phyloP scores from a whole-genome alignment of 2,113 vertebrate genomes.

The Elephantulus edwardii region DNA sequence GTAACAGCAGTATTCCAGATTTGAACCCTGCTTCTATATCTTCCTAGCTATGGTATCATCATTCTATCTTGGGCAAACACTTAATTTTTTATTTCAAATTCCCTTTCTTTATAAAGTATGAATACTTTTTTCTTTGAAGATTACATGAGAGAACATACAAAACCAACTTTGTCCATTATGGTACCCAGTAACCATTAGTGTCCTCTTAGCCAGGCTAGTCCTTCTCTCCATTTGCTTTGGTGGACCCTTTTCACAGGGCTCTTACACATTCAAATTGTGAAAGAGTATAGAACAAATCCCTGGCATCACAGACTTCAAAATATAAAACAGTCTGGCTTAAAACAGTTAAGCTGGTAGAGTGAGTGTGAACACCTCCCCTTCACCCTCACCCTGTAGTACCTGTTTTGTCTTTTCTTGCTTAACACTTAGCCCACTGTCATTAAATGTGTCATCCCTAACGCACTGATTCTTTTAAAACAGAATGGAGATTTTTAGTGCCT shows the following conservation, averaged over 20 bases:
- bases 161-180: background rate
- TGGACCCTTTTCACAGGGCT: background rate
- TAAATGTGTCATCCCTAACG: background rate
- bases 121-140: background rate
- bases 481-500: no score
- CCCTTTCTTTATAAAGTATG: background rate
- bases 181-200: background rate
- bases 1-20: background rate
- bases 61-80: background rate
- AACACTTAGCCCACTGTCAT: background rate
- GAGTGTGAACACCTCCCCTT: background rate
- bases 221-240: background rate
- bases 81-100: background rate
- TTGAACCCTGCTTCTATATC: background rate
- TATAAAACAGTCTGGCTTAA: background rate
- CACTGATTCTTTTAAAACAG: background rate
- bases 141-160: background rate
- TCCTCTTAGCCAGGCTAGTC: background rate
- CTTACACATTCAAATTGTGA: conserved; percentile 7
- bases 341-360: background rate
- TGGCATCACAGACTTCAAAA: background rate
- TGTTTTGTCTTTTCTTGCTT: background rate
- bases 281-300: background rate
- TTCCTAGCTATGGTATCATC: background rate
- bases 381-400: background rate